These are phyloP conservation scores for Desoria tigrina DNA, from an alignment of 2,888 invertebrate genomes.

Conservation along the genomic window DNA sequence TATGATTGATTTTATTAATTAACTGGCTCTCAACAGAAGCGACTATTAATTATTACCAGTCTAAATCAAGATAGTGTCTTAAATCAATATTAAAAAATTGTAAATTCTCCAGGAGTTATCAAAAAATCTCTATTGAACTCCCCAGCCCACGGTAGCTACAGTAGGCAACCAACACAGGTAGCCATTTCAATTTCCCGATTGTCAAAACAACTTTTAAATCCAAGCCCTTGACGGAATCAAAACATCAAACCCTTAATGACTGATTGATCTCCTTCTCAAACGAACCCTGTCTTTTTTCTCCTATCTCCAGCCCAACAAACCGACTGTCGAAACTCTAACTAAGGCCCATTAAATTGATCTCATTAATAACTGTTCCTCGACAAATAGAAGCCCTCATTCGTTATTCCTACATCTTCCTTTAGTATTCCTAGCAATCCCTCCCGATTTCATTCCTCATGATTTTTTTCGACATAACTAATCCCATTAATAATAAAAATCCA, in stretches of 20 bases:
- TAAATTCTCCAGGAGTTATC: no score
- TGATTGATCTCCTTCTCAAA: constrained; percentile 7
- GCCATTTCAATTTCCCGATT: constrained; percentile 12
- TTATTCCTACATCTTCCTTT: no score
- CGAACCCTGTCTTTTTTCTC: neutral
- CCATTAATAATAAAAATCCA: constrained; percentile 17
- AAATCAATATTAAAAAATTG: no score
- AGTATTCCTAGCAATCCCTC: no score
- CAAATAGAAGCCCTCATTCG: neutral
- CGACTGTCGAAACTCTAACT: neutral
- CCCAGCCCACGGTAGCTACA: no score
- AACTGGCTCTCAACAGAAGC: no score
- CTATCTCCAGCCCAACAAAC: neutral
- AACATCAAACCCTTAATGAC: constrained; percentile 12
- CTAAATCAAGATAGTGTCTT: no score
- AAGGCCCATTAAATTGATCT: neutral
- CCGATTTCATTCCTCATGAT: constrained; percentile 3
- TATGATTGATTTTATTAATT: no score
- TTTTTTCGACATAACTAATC: constrained; percentile 5
- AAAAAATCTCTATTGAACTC: no score
- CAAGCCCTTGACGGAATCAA: constrained; percentile 6
- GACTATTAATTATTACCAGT: no score
- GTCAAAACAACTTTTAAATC: constrained; percentile 19
- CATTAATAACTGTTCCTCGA: neutral
- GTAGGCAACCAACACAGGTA: neutral